phyloP scores from a whole-genome alignment of 2,113 vertebrate genomes.

The Acanthochromis polyacanthus region DNA sequence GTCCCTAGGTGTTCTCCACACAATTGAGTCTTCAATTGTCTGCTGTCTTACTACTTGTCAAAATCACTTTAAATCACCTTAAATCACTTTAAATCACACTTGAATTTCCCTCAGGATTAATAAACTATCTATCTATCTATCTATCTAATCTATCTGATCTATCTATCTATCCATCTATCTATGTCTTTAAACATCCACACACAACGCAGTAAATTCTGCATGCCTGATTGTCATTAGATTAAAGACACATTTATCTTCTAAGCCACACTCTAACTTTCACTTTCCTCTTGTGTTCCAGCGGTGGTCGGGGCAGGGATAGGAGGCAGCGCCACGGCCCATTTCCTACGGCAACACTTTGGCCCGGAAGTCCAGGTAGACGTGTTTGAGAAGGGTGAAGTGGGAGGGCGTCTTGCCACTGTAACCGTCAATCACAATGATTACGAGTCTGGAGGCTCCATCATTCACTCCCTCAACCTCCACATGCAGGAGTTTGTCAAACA shows the following conservation, averaged over 20 bases:
- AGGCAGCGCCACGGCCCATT: slow-evolving; percentile 92
- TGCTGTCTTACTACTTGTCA: too few relatives aligned
- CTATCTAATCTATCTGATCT: too few relatives aligned
- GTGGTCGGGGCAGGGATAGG: slow-evolving; percentile 95
- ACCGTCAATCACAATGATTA: slow-evolving; percentile 95
- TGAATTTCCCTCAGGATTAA: too few relatives aligned
- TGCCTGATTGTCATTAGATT: neutral
- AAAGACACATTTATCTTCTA: neutral
- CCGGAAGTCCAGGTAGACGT: slow-evolving; percentile 94
- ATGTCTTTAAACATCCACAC: neutral
- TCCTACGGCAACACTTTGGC: slow-evolving; percentile 96
- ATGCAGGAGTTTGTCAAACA: slow-evolving; percentile 98
- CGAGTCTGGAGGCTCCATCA: slow-evolving; percentile 93
- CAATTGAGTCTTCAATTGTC: too few relatives aligned
- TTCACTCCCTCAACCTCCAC: slow-evolving; percentile 96
- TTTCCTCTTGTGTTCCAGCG: slow-evolving; percentile 79
- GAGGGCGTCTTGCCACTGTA: slow-evolving; percentile 93
- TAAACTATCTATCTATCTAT: too few relatives aligned
- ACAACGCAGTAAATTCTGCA: neutral
- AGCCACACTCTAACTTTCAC: neutral
- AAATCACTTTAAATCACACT: too few relatives aligned
- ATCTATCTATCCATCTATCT: too few relatives aligned
- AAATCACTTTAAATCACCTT: too few relatives aligned
- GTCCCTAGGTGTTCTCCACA: too few relatives aligned
- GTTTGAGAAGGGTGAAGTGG: slow-evolving; percentile 90